Base-by-base conservation (phyloP, 2,888 invertebrate species). In the Augiades crinisus region DNA sequence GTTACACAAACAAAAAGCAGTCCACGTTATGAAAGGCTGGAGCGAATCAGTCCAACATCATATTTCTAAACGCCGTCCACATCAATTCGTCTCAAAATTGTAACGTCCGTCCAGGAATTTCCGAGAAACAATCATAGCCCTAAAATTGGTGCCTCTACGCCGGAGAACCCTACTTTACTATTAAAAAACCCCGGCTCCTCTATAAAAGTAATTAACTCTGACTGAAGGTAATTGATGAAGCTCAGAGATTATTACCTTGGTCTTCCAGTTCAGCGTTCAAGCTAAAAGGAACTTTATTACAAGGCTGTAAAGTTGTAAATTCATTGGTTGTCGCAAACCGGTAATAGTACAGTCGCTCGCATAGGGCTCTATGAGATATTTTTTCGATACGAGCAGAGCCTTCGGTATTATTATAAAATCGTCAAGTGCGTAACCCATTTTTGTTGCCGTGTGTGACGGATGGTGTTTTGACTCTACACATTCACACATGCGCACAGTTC, bases 181-280 rank as follows among this genome's bases (percentile, higher is more conserved):
- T 72, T 70, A 71, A 69, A 75, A 67, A 63, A 66, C 65, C 64
- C 30, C 67, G 70, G 65, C 74, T 76, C 83, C 78, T 85, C 87
- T 87, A 89, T 89, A 89, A 88, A 89, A 88, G 85, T 87, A 88
- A 89, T 89, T 89, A 89, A 88, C 81, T 88, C 74, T 64, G 78
- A 75, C 79, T 81, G 78, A 80, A 85, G 86, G 87, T 89, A 89
- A 89, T 89, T 89, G 89, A 89, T 89, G 89, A 84, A 87, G 78
- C 78, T 74, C 75, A 75, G 58, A 87, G 87, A 89, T 89, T 86
- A 85, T 86, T 82, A 72, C 75, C 75, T 71, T 67, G 63, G 68
- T 70, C 69, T 75, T 64, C 58, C 57, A 65, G 40, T 38, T 37
- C 8, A 3, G 6, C 1, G 5, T 4, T 55, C 57, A 72, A 68